Conservation (phyloP, 2,888 invertebrate genomes). For the Pseudolycoriella hygida region DNA sequence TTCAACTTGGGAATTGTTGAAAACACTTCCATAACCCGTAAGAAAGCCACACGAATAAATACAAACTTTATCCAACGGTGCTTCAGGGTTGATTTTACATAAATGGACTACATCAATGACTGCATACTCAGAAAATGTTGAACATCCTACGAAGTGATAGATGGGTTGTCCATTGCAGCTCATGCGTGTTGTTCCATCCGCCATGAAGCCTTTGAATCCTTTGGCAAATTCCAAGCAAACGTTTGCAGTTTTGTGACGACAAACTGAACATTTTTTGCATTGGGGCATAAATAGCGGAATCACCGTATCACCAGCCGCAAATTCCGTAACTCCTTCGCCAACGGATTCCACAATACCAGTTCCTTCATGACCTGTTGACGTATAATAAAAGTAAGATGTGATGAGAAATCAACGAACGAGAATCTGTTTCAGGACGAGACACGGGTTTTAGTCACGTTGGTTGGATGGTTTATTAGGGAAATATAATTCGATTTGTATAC, state of each 20-base stretch:
- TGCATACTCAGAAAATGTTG: constrained; percentile 77
- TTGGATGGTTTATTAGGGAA: too few species aligned
- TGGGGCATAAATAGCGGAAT: constrained; percentile 85
- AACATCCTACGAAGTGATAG: constrained; percentile 80
- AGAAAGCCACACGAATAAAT: constrained; percentile 73
- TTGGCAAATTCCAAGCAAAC: constrained; percentile 38
- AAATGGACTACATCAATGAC: constrained; percentile 62
- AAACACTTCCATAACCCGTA: constrained; percentile 78
- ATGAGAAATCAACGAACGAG: too few species aligned
- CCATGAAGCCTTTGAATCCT: constrained; percentile 64
- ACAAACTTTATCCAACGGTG: constrained; percentile 66
- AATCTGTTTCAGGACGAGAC: too few species aligned
- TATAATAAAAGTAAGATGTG: too few species aligned
- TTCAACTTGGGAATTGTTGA: constrained; percentile 66
- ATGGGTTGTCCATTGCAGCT: constrained; percentile 42
- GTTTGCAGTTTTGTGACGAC: constrained; percentile 80
- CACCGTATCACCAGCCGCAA: constrained; percentile 57
- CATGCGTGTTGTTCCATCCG: constrained; percentile 70
- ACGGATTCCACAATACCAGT: constrained; percentile 82
- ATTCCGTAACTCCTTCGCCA: constrained; percentile 67
- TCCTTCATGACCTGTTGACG: constrained; percentile 66
- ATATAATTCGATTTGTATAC: too few species aligned
- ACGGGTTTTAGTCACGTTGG: too few species aligned
- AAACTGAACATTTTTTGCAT: constrained; percentile 85
- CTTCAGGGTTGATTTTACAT: constrained; percentile 37